phyloP scores from a whole-genome alignment of 2,888 invertebrate species.

The Ecliptopera silaceata region DNA sequence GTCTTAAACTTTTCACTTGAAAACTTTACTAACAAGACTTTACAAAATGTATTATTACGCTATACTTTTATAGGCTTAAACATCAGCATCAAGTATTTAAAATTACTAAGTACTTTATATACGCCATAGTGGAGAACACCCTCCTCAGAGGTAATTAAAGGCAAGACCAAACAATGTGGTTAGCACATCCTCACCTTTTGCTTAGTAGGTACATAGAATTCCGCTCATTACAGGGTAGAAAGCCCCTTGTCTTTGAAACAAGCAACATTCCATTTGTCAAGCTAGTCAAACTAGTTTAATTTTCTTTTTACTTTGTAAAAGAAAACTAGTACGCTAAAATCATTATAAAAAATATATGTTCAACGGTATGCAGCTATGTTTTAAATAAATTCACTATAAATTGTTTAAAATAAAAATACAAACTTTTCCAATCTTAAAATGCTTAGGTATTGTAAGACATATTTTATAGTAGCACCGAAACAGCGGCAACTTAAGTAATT shows the following conservation, averaged over 20 bases:
- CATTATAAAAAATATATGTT: no score
- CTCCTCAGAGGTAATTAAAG: conserved; percentile 8
- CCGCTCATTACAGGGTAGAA: not conserved
- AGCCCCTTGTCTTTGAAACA: not conserved
- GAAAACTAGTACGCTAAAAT: no score
- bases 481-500: conserved; percentile 47
- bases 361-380: no score
- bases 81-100: no score
- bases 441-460: conserved; percentile 16
- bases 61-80: no score
- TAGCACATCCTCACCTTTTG: conserved; percentile 8
- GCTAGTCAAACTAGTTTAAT: not conserved
- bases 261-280: not conserved
- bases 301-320: no score
- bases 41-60: no score
- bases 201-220: conserved; percentile 6
- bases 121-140: conserved; percentile 7
- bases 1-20: no score
- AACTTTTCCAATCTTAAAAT: conserved; percentile 12
- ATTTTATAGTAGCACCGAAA: conserved; percentile 26
- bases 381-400: not conserved
- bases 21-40: no score
- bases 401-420: conserved; percentile 3
- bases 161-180: conserved; percentile 8
- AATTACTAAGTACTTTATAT: no score